Percentiles rank a stretch among this genome's conserved stretches.
phyloP scores from a whole-genome alignment of 2,888 invertebrate genomes.

The Napeogenes sylphis region DNA sequence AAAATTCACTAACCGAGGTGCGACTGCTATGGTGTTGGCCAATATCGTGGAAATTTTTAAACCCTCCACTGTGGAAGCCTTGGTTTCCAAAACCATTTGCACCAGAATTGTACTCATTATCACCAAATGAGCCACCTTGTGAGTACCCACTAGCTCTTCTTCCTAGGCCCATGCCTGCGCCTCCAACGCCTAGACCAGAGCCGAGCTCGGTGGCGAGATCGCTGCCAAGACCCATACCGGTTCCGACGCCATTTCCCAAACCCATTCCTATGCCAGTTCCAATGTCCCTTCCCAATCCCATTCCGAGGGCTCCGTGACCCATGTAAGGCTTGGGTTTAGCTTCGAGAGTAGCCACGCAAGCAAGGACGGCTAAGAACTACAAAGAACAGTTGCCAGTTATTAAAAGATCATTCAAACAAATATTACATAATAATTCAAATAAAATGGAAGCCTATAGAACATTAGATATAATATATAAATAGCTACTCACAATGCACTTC shows the following conservation, averaged over 20 bases:
- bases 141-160: conserved; percentile 11
- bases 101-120: conserved; percentile 18
- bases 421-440: no score
- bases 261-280: conserved; percentile 2
- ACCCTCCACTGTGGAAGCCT: no score
- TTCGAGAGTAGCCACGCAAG: no score
- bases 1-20: conserved; percentile 29
- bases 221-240: conserved; percentile 9
- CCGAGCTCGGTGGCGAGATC: conserved; percentile 11
- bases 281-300: neutral
- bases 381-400: no score
- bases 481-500: no score
- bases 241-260: conserved; percentile 1
- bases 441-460: no score
- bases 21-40: conserved; percentile 14
- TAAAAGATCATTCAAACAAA: no score
- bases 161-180: neutral
- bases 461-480: no score
- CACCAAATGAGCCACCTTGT: conserved; percentile 19
- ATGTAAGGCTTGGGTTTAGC: no score
- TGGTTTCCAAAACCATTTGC: conserved; percentile 12
- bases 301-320: neutral
- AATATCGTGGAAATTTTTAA: no score
- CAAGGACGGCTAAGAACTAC: no score
- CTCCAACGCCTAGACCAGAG: neutral